Evolutionary conservation across 2,888 invertebrate genomes (phyloP).

Genomic region (Temnothorax rugatulus): DNA sequence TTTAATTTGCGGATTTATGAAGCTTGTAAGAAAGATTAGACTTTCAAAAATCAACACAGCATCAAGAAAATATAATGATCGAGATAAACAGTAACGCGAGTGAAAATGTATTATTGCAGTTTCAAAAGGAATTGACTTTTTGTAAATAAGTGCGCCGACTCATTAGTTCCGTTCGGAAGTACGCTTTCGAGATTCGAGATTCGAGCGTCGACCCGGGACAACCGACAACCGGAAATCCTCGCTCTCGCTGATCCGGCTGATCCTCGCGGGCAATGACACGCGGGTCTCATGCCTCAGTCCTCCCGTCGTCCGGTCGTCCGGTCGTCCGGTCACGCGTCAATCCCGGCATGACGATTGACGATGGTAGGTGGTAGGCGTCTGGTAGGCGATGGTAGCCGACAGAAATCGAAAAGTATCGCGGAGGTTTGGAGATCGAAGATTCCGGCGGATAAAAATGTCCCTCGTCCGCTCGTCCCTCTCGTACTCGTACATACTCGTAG

Average conservation of each 20-base stretch:
- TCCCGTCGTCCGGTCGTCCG: too few relatives aligned
- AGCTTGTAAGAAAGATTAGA: neutral
- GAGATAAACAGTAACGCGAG: neutral
- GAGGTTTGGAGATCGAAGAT: constrained; percentile 70
- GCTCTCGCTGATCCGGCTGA: too few relatives aligned
- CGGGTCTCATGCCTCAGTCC: neutral
- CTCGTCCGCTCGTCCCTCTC: constrained; percentile 10
- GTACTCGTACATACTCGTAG: too few relatives aligned
- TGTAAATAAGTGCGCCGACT: neutral
- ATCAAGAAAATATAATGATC: neutral
- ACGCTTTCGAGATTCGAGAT: too few relatives aligned
- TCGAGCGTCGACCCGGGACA: neutral
- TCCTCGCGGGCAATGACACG: neutral
- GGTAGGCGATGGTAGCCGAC: too few relatives aligned
- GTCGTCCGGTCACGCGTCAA: neutral
- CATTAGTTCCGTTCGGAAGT: neutral
- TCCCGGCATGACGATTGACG: too few relatives aligned
- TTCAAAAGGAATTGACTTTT: neutral
- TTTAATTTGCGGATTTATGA: neutral
- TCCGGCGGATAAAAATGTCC: constrained; percentile 71
- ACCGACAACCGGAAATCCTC: neutral
- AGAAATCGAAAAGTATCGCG: constrained; percentile 57
- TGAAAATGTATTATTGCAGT: neutral
- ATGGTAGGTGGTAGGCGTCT: too few relatives aligned
- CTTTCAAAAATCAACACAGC: neutral